Evolutionary conservation across 2,113 vertebrate species (phyloP), one percentile per base, ranked within the genome.

Genomic region (Macroglossus sobrinus): DNA sequence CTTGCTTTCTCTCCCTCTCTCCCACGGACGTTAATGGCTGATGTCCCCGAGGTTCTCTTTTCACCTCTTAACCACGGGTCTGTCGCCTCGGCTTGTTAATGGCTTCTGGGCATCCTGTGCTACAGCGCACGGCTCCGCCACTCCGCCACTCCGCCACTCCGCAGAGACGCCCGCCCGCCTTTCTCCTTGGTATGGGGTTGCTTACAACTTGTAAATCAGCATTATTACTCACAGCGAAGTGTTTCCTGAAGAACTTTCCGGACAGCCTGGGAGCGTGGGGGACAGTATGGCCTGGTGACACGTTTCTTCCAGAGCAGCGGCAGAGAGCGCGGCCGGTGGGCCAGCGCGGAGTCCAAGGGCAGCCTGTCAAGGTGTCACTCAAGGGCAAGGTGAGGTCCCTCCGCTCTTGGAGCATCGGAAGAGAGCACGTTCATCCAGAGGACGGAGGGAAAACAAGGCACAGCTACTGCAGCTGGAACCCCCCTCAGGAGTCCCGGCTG

Each of bases 11-110:
- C 98, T 96, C 89, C 96, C 85, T 91, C 89, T 97, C 97, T 94
- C 97, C 93, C 76, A 98, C 92, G 97, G 79, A 98, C 92, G 97
- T 97, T 98, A 98, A 98, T 97, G 93, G 95, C 64, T 96, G 92
- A 68, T 94, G 96, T 97, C 97, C 98, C 97, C 91, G 88, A 93
- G 97, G 86, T 97, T 98, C 97, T 96, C 97, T 98, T 98, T 97
- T 96, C 97, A 84, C 94, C 87, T 96, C 97, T 96, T 95, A 96
- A 94, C 93, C 81, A 71, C 38, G 63, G 87, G 33, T 97, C 98
- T 88, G 87, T 94, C 80, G n/a, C 93, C 93, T 92, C 63, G 0
- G 38, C 91, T 93, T 84, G 93, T 95, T 98, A 98, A 97, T 98
- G 98, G 98, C 79, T 96, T 88, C 84, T 0, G 9, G 91, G 94